Percentiles rank a stretch among this genome's conserved stretches.
Evolutionary conservation across 37 sponge, comb jelly and placozoan genomes (phyloP).

Genomic region (Spongia lamella): DNA sequence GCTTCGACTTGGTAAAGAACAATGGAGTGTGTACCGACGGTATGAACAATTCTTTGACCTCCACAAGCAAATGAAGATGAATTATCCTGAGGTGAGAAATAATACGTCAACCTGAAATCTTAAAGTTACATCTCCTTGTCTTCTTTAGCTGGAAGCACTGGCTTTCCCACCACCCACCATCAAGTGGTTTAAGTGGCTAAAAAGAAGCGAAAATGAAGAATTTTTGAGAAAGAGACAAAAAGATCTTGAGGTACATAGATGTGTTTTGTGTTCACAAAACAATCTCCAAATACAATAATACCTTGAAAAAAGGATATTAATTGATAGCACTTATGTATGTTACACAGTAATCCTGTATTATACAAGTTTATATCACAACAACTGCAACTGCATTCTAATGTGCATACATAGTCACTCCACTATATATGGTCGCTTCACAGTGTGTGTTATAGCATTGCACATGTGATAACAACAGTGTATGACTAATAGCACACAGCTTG

Average conservation of each 20-base stretch:
- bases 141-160: constrained; percentile 27
- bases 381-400: too few relatives aligned
- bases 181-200: constrained; percentile 3
- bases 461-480: too few relatives aligned
- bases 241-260: constrained; percentile 41
- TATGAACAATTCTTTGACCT: constrained; percentile 44
- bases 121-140: neutral
- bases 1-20: constrained; percentile 9
- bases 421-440: too few relatives aligned
- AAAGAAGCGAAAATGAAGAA: constrained; percentile 41
- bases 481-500: too few relatives aligned
- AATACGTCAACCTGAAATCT: neutral
- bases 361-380: too few relatives aligned
- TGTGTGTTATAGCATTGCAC: too few relatives aligned
- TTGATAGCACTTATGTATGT: too few relatives aligned
- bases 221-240: constrained; percentile 50
- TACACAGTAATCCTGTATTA: too few relatives aligned
- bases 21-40: constrained; percentile 51
- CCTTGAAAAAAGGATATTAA: too few relatives aligned
- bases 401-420: too few relatives aligned
- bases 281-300: too few relatives aligned
- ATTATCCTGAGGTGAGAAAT: constrained; percentile 39
- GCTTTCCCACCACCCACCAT: constrained; percentile 56
- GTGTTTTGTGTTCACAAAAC: too few relatives aligned
- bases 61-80: constrained; percentile 35